phyloP scores from a whole-genome alignment of 2,113 vertebrate genomes.

The Microtus richardsoni region DNA sequence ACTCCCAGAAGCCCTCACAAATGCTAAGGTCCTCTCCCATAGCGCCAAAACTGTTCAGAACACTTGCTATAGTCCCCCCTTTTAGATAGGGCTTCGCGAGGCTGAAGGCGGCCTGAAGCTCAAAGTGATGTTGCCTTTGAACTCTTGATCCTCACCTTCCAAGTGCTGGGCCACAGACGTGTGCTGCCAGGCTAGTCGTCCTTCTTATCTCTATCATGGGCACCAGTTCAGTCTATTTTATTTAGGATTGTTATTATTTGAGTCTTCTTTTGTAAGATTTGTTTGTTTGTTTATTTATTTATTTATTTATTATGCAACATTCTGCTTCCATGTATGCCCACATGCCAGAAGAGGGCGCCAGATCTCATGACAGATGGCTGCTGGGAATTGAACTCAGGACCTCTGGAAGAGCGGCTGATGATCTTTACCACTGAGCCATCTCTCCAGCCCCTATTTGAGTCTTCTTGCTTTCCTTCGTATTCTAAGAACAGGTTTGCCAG shows the following conservation, averaged over 20 bases:
- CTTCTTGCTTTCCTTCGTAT: neutral
- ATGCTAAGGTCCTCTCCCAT: too few species aligned
- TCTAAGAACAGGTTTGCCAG: neutral
- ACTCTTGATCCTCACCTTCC: neutral
- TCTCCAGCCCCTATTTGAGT: neutral
- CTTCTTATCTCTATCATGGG: neutral
- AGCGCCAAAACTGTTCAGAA: neutral
- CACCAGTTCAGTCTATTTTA: neutral
- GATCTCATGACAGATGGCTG: too few species aligned
- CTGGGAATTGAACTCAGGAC: too few species aligned
- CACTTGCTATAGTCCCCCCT: neutral
- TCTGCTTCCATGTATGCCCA: too few species aligned
- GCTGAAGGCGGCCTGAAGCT: neutral
- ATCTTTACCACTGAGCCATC: too few species aligned
- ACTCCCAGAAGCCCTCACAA: neutral
- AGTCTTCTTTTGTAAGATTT: too few species aligned
- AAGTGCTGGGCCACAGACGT: neutral
- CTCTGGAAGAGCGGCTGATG: too few species aligned
- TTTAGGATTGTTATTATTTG: neutral
- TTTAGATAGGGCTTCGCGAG: neutral
- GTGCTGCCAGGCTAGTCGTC: neutral
- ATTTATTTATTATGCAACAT: too few species aligned
- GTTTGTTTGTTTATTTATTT: too few species aligned
- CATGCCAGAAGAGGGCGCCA: too few species aligned
- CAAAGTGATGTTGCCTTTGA: neutral